Base-by-base conservation (phyloP, 2,888 invertebrate species). In the Hipparchia semele region DNA sequence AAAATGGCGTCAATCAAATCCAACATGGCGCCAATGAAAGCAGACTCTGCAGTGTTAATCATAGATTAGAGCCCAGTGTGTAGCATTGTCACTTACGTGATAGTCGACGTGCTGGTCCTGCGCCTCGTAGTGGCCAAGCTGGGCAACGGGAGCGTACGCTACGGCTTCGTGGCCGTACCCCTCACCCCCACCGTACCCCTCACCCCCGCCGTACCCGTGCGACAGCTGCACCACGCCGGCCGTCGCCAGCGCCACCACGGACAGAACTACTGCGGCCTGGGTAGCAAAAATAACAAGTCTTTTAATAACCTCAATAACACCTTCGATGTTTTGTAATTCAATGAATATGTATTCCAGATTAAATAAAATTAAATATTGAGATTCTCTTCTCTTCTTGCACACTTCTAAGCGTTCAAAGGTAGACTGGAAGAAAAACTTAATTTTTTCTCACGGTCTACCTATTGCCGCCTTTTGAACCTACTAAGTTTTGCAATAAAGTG, bases 31-130 rank as follows among this genome's bases (percentile, higher is more conserved):
- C 0, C 23, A 23, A 23, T 23, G 23, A 23, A 0, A 23, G 23
- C 23, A 23, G 23, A 23, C 23, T 23, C 23, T 23, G 23, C 23
- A 23, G 23, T 23, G 23, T 23, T 23, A 23, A 23, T 23, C 23
- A 23, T 23, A 23, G 23, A 23, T 23, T 23, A 23, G 23, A 23
- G 23, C 23, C 1, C 23, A 23, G 23, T 23, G 23, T 23, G 23
- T 23, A 23, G 23, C 23, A 23, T 23, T 4, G 1, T 33, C 6
- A 23, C 92, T 90, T 81, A 93, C 93, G 79, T 93, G 92, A 74
- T 92, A 93, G 85, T 92, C 93, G 76, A 93, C 92, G 80, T 91
- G 92, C 74, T 90, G 88, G 73, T 92, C 92, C 23, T 91, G 93
- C 68, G 90, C 90, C 70, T 82, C 89, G 79, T 92, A 92, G 77